Evolutionary conservation across 37 sponge, comb jelly and placozoan genomes (phyloP).

Genomic region (Aphrocallistes beatrix): DNA sequence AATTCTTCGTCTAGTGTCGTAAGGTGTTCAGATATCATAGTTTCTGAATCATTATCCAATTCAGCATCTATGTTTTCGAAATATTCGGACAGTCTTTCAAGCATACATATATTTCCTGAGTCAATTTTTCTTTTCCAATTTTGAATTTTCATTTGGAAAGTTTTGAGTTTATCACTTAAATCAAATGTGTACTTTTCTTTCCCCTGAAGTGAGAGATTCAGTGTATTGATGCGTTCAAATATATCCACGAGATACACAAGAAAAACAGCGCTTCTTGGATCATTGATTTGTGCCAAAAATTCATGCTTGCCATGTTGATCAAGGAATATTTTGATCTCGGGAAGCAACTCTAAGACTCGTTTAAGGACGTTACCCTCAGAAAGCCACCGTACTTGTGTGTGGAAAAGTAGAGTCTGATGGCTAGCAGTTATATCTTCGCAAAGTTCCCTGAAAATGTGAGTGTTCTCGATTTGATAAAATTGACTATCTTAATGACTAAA

Average conservation of each 20-base stretch:
- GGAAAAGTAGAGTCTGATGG: constrained; percentile 17
- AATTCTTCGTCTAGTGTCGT: no score
- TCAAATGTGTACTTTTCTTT: constrained; percentile 6
- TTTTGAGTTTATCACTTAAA: constrained; percentile 8
- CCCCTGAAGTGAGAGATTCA: constrained; percentile 19
- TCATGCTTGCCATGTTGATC: constrained; percentile 16
- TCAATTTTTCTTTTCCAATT: constrained; percentile 15
- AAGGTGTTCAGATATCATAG: no score
- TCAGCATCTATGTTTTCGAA: no score
- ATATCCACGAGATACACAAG: constrained; percentile 14
- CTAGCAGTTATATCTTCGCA: neutral
- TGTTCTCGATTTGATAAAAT: constrained; percentile 5
- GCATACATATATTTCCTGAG: neutral
- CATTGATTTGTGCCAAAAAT: constrained; percentile 15
- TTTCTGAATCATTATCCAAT: no score
- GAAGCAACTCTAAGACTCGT: constrained; percentile 19
- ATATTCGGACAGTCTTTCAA: no score
- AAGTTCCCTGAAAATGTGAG: constrained; percentile 16
- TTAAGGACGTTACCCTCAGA: constrained; percentile 20
- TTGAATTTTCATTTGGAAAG: constrained; percentile 9
- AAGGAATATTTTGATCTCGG: constrained; percentile 19
- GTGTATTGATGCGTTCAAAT: constrained; percentile 18
- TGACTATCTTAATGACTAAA: neutral
- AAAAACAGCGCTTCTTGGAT: neutral
- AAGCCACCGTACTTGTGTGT: constrained; percentile 9